A percentile compares a stretch with the other conserved stretches of the same genome.
These are phyloP conservation scores for Chloroceryle inda DNA, from an alignment of 2,797 vertebrate species.

Conservation along the genomic window DNA sequence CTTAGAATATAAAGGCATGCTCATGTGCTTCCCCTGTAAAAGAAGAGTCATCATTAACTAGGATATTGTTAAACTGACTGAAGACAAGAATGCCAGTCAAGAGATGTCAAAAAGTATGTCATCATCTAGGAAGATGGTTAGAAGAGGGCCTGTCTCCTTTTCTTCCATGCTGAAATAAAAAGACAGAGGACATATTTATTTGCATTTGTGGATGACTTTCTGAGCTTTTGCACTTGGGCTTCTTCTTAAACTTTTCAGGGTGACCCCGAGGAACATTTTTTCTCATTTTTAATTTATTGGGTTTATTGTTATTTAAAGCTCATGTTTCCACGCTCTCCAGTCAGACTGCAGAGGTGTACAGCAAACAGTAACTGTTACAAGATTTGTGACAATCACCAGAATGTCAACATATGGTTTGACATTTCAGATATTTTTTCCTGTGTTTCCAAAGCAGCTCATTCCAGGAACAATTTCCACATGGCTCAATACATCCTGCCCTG, in stretches of 20 bases:
- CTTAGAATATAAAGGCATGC: not conserved
- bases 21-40: not conserved
- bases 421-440: not conserved
- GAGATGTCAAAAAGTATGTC: not conserved
- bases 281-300: not conserved
- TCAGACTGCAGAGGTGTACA: not conserved
- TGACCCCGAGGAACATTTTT: not conserved
- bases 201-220: not conserved
- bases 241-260: not conserved
- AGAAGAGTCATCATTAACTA: not conserved
- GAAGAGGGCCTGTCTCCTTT: not conserved
- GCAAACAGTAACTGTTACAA: not conserved
- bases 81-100: not conserved
- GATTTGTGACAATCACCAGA: not conserved
- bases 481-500: not conserved
- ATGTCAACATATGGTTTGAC: not conserved
- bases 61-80: not conserved
- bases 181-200: not conserved
- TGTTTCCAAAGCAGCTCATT: not conserved
- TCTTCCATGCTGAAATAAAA: not conserved
- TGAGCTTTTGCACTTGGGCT: not conserved
- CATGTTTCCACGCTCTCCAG: not conserved
- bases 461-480: not conserved
- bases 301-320: constrained; percentile 1
- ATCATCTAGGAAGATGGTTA: not conserved